Base-by-base conservation (phyloP, 2,888 invertebrate species). In the Folsomia candida region DNA sequence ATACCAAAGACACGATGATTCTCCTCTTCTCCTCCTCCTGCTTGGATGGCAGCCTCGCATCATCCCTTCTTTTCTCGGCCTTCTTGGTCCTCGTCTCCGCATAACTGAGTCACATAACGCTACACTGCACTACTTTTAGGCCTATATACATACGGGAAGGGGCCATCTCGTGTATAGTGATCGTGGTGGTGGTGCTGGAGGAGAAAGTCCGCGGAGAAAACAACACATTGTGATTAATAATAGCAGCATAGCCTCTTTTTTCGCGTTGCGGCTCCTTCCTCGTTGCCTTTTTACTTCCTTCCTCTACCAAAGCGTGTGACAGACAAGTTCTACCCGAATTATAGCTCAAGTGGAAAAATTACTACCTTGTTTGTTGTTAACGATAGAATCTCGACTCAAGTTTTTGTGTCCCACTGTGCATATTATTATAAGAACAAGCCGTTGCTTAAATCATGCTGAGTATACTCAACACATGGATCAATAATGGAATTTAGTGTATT, bases 251-350 rank as follows among this genome's bases (percentile, higher is more conserved):
- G 47, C 25, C 66, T 66, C 66, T 54, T 66, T 64, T 66, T 66
- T 26, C 66, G 54, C 66, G 66, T 66, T 66, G 66, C 66, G 66
- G 66, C 27, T 66, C 66, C 57, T 25, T 57, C 28, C 54, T 66
- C 27, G 18, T 60, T 60, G 27, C 3, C 22, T 25, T 2, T 24
- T 57, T 60, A 6, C 20, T 54, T 62, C 20, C 62, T 29, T 11
- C n/a, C 20, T 54, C 20, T 54, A 54, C 4, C 6, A 54, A n/a
- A n/a, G n/a, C n/a, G n/a, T n/a, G 4, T 24, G 3, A n/a, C 27
- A 59, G 25, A 59, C 25, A 59, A 59, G 22, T 37, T 18, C 54
- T 18, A 20, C 2, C 47, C n/a, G 51, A 64, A 51, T 64, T 20
- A 64, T 64, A 51, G 51, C 51, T 51, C 47, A 47, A 20, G 63